Evolutionary conservation across 2,113 vertebrate genomes (phyloP).

Genomic region (Athene noctua): DNA sequence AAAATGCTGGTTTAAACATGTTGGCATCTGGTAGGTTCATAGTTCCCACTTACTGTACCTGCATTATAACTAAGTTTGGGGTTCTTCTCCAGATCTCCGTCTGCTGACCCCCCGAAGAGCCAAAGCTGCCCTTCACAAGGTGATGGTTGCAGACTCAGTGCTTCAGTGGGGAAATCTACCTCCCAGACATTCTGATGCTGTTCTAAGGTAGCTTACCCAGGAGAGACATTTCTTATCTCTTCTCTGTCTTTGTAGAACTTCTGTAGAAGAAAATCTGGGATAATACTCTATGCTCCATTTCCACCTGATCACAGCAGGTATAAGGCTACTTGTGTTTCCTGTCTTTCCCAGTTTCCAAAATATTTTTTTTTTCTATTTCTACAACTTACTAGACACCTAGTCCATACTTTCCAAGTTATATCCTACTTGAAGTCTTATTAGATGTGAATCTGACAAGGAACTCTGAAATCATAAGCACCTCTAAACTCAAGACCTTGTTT

Average conservation of each 20-base stretch:
- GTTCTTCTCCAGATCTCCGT: background rate
- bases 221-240: background rate
- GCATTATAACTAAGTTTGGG: background rate
- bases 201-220: background rate
- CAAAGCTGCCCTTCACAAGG: background rate
- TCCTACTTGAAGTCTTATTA: background rate
- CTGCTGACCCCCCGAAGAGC: background rate
- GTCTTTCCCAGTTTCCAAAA: background rate
- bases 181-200: background rate
- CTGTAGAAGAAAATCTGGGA: background rate
- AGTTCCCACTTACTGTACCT: background rate
- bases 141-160: background rate
- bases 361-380: background rate
- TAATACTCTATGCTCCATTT: background rate
- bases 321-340: background rate
- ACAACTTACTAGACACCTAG: background rate
- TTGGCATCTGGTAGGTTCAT: background rate
- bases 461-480: background rate
- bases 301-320: background rate
- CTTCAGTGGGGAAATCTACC: background rate
- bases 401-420: background rate
- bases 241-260: background rate
- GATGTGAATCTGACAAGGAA: background rate
- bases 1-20: rapidly evolving
- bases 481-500: background rate